A percentile compares a stretch with the other conserved stretches of the same genome.
Conservation (phyloP, 30 jellyfish, hydroid and myxozoan genomes). For the Pseudorhiza aurosa region DNA sequence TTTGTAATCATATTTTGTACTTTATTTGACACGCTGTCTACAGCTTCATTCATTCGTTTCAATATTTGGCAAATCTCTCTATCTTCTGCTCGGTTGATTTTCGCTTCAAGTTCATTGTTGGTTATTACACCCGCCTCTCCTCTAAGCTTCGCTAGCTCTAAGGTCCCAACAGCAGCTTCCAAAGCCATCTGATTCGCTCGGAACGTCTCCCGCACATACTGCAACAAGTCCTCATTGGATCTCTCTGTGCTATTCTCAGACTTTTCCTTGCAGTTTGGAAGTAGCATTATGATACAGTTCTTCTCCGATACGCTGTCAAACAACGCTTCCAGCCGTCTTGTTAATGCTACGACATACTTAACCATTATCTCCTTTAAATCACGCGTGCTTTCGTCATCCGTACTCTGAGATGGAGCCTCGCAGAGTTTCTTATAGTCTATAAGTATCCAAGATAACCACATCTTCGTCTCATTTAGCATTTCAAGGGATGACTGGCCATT, state of each 20-base stretch:
- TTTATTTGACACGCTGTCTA: constrained; percentile 40
- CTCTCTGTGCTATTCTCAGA: constrained; percentile 14
- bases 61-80: constrained; percentile 56
- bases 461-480: constrained; percentile 13
- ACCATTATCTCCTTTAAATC: constrained; percentile 44
- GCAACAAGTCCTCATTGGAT: constrained; percentile 65
- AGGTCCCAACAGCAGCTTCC: constrained; percentile 80
- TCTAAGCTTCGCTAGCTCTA: constrained; percentile 77
- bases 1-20: constrained; percentile 52
- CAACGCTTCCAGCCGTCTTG: constrained; percentile 67
- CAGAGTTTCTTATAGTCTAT: constrained; percentile 46
- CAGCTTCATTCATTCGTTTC: constrained; percentile 57
- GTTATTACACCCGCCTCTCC: constrained; percentile 69
- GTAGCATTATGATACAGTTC: constrained; percentile 71
- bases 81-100: constrained; percentile 67
- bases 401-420: constrained; percentile 26
- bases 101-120: constrained; percentile 47
- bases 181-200: constrained; percentile 76
- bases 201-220: constrained; percentile 69
- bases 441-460: constrained; percentile 51
- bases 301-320: constrained; percentile 63
- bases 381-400: constrained; percentile 21
- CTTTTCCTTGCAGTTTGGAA: constrained; percentile 28
- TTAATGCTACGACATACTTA: constrained; percentile 63
- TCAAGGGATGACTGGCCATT: background rate